Percentiles rank a stretch among this genome's conserved stretches.
Conservation (phyloP, 2,888 invertebrate species). For the Eupithecia subumbrata region DNA sequence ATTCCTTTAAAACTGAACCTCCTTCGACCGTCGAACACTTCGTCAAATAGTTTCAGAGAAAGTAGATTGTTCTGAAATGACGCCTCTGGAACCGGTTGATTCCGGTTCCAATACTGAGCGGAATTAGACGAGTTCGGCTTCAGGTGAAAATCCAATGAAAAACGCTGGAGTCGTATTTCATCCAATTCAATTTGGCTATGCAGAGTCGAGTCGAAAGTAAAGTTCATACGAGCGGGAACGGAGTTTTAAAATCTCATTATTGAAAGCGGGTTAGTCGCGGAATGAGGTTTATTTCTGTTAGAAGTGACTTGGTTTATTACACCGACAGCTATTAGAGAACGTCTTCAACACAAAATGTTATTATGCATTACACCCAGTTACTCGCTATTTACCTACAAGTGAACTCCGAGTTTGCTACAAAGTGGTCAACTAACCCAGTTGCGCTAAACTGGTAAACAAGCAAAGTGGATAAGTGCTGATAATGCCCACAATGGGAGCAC, state of each 20-base stretch:
- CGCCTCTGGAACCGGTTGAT: neutral
- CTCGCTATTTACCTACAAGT: neutral
- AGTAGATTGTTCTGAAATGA: slow-evolving; percentile 20
- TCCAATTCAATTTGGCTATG: slow-evolving; percentile 33
- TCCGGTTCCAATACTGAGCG: neutral
- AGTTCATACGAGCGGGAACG: neutral
- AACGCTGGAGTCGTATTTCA: slow-evolving; percentile 30
- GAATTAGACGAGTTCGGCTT: slow-evolving; percentile 6
- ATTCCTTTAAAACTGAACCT: slow-evolving; percentile 25
- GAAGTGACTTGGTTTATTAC: neutral
- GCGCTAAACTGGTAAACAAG: slow-evolving; percentile 3
- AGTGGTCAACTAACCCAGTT: slow-evolving; percentile 3
- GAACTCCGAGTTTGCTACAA: neutral
- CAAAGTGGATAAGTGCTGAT: slow-evolving; percentile 16
- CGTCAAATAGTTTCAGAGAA: slow-evolving; percentile 18
- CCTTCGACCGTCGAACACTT: slow-evolving; percentile 4
- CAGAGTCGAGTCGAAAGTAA: slow-evolving; percentile 6
- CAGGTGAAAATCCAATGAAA: slow-evolving; percentile 22
- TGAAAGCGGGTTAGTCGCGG: neutral
- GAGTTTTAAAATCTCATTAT: slow-evolving; percentile 8
- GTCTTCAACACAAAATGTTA: neutral
- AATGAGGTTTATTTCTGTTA: neutral
- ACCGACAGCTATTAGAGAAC: neutral
- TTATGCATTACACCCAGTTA: neutral
- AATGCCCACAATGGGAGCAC: slow-evolving; percentile 10